These are phyloP conservation scores for Arge pagana DNA, from an alignment of 2,888 invertebrate genomes.

Conservation along the genomic window DNA sequence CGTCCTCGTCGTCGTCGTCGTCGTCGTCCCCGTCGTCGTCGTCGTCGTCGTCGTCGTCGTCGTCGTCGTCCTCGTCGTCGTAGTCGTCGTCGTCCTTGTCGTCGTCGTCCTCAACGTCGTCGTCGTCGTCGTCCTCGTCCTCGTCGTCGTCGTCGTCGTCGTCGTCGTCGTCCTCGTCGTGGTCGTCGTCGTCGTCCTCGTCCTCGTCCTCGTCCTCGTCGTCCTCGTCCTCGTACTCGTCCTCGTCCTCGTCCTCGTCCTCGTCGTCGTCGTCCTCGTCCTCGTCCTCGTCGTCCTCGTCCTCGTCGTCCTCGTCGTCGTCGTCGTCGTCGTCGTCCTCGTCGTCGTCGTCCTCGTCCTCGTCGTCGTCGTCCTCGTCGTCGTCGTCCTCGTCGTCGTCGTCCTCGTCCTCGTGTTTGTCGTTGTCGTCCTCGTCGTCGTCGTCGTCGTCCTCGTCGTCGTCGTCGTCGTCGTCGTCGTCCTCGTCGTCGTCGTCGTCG, in stretches of 20 bases:
- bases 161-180: not conserved
- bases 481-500: not conserved
- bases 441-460: not conserved
- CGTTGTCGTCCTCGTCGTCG: constrained; percentile 2
- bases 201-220: not conserved
- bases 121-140: not conserved
- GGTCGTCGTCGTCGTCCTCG: not conserved
- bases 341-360: not conserved
- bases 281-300: not conserved
- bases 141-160: not conserved
- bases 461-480: not conserved
- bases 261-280: not conserved
- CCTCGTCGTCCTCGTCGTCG: not conserved
- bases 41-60: not conserved
- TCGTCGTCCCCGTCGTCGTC: not conserved
- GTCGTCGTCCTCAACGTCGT: too few relatives aligned
- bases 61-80: too few relatives aligned
- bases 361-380: constrained; percentile 1
- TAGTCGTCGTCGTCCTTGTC: too few relatives aligned
- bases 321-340: not conserved
- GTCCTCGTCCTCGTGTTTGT: too few relatives aligned
- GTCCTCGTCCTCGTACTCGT: too few relatives aligned
- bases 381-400: not conserved
- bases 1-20: not conserved
- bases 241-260: not conserved